These are phyloP conservation scores for Orussus abietinus DNA, from an alignment of 1,140 invertebrate genomes.

Conservation along the genomic window DNA sequence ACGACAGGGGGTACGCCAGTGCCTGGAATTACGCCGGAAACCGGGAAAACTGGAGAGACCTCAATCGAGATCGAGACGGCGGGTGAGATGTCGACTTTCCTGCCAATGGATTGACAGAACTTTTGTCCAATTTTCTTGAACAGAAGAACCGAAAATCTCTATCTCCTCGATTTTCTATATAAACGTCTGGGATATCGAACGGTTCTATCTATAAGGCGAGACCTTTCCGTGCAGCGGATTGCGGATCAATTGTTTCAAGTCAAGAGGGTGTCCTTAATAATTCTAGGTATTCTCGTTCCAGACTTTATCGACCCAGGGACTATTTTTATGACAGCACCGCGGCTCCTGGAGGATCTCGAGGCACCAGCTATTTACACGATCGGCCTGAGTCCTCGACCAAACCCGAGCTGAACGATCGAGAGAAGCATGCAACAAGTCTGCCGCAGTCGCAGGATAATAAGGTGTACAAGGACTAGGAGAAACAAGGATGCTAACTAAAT, in stretches of 20 bases:
- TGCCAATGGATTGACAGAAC: background rate
- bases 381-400: constrained; percentile 47
- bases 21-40: constrained; percentile 40
- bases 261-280: too few relatives aligned
- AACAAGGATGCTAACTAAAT: too few relatives aligned
- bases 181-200: too few relatives aligned
- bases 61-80: constrained; percentile 8
- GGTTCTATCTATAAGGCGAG: too few relatives aligned
- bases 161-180: too few relatives aligned
- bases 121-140: background rate
- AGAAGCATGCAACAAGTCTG: constrained; percentile 39
- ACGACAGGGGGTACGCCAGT: constrained; percentile 44
- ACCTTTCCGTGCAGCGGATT: too few relatives aligned
- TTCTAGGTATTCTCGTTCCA: constrained; percentile 22
- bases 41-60: constrained; percentile 8
- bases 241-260: too few relatives aligned
- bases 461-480: constrained; percentile 39
- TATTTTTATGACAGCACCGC: constrained; percentile 49
- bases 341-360: constrained; percentile 38
- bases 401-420: constrained; percentile 34
- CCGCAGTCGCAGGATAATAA: constrained; percentile 41
- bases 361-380: constrained; percentile 50
- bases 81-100: constrained; percentile 1
- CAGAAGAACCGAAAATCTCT: too few relatives aligned
- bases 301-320: constrained; percentile 46